phyloP scores from a whole-genome alignment of 2,888 invertebrate species.

The Acrobasis suavella region DNA sequence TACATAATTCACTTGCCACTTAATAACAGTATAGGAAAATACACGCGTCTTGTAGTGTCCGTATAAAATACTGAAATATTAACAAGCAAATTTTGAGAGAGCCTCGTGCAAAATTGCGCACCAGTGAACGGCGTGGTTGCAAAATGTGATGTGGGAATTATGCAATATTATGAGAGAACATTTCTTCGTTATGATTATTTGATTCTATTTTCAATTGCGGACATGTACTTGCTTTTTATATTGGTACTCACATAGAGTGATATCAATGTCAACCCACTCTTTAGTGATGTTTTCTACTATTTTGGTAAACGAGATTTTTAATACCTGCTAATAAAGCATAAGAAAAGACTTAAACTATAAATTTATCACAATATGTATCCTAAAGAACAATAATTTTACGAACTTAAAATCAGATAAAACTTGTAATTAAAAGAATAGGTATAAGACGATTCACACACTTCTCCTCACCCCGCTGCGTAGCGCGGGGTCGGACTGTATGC shows the following conservation, averaged over 20 bases:
- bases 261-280: too few relatives aligned
- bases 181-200: constrained; percentile 10
- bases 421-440: too few relatives aligned
- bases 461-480: too few relatives aligned
- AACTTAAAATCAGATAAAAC: too few relatives aligned
- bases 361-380: too few relatives aligned
- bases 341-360: too few relatives aligned
- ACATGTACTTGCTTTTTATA: not conserved
- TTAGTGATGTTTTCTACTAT: too few relatives aligned
- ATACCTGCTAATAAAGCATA: too few relatives aligned
- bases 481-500: too few relatives aligned
- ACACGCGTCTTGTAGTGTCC: not conserved
- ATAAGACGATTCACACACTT: too few relatives aligned
- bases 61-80: constrained; percentile 9
- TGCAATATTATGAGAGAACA: constrained; percentile 5
- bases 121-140: constrained; percentile 9
- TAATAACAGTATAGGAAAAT: not conserved
- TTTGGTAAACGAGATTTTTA: too few relatives aligned
- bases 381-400: too few relatives aligned
- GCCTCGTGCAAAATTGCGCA: constrained; percentile 1
- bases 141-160: constrained; percentile 16
- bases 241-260: not conserved
- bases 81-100: constrained; percentile 10
- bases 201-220: constrained; percentile 1
- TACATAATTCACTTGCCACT: not conserved